Evolutionary conservation across 1,140 invertebrate genomes (phyloP).

Genomic region (Euglossa dilemma): DNA sequence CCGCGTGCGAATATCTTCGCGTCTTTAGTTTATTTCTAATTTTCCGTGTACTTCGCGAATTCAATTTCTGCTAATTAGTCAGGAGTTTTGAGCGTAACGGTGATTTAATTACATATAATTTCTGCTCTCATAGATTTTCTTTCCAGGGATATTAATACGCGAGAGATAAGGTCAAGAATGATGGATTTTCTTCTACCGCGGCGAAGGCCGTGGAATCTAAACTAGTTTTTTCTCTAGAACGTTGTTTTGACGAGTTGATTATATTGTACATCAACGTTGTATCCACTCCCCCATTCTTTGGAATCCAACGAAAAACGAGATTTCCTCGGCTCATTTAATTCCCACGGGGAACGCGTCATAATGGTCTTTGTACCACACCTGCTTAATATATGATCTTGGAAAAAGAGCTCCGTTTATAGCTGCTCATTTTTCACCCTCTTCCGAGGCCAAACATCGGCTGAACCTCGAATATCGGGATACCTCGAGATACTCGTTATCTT

Average conservation of each 20-base stretch:
- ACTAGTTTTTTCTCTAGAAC: not conserved
- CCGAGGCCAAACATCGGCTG: not conserved
- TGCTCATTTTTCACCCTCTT: not conserved
- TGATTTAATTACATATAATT: conserved; percentile 4
- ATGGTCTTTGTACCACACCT: conserved; percentile 50
- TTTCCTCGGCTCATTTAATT: conserved; percentile 51
- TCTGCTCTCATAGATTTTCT: not conserved
- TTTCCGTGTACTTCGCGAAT: not conserved
- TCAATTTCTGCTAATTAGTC: not conserved
- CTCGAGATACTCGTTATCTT: not conserved
- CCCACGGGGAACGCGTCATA: conserved; percentile 50
- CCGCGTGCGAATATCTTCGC: no score
- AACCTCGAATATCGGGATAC: not conserved
- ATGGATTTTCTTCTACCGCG: not conserved
- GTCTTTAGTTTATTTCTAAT: not conserved
- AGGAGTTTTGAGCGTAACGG: not conserved
- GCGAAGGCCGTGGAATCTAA: not conserved
- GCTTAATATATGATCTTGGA: conserved; percentile 37
- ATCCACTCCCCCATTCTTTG: conserved; percentile 27
- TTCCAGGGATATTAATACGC: not conserved
- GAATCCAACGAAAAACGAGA: conserved; percentile 55
- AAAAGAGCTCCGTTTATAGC: not conserved
- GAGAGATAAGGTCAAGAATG: not conserved
- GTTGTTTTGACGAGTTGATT: conserved; percentile 69
- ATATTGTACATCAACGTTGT: conserved; percentile 34